These are phyloP conservation scores for Campylomormyrus tamandua DNA, from an alignment of 2,113 vertebrate genomes.

Conservation along the genomic window DNA sequence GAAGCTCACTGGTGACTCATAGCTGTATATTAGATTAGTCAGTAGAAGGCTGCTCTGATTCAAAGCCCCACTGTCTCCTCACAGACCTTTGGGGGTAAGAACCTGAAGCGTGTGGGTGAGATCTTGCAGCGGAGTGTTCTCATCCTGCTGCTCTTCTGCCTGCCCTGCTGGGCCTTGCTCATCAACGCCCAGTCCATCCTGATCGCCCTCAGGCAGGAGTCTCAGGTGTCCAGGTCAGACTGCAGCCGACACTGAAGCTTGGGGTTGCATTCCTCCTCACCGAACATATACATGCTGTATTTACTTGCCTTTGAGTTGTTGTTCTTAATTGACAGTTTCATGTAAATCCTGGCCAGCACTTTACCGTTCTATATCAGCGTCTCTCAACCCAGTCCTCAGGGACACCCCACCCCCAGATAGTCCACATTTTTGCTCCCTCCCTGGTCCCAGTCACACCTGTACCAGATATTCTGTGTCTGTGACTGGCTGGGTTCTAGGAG, in stretches of 20 bases:
- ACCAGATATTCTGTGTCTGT: neutral
- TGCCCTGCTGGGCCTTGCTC: constrained; percentile 86
- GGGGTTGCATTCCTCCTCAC: neutral
- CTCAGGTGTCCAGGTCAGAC: constrained; percentile 73
- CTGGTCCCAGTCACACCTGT: neutral
- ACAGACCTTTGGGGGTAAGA: constrained; percentile 78
- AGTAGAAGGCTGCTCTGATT: neutral
- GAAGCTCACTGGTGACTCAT: neutral
- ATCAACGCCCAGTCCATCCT: constrained; percentile 74
- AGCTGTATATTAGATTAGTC: neutral
- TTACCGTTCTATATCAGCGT: neutral
- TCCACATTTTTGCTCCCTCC: neutral
- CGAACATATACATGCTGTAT: neutral
- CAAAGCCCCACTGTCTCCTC: neutral
- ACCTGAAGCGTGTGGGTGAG: constrained; percentile 79
- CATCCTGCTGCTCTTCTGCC: constrained; percentile 77
- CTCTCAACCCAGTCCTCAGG: neutral
- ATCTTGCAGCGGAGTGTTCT: constrained; percentile 74
- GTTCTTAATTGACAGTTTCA: neutral
- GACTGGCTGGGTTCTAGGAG: neutral
- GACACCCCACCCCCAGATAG: neutral
- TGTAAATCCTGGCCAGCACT: neutral
- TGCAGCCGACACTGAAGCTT: neutral
- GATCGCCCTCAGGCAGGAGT: constrained; percentile 68
- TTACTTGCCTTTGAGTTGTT: neutral